A percentile compares a stretch with the other conserved stretches of the same genome.
Evolutionary conservation across 2,113 vertebrate genomes (phyloP).

Genomic region (Ceyx melanurus): DNA sequence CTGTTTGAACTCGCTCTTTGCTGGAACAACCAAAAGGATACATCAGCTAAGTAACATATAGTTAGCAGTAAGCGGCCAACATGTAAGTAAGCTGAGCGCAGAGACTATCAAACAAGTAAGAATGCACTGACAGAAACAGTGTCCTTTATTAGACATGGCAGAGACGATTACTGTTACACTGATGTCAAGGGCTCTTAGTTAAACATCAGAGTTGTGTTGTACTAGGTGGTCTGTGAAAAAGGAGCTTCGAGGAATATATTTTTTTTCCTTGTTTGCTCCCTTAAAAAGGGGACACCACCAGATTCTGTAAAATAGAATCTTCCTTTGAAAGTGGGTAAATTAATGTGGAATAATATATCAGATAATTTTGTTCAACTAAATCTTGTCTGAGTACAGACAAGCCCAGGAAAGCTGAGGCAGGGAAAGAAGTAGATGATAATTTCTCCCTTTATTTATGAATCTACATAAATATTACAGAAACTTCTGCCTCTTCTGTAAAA

Average conservation of each 20-base stretch:
- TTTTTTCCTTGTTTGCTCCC: not conserved
- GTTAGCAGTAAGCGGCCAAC: not conserved
- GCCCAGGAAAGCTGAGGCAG: not conserved
- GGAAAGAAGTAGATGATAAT: not conserved
- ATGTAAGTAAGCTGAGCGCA: not conserved
- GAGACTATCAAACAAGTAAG: not conserved
- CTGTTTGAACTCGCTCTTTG: not conserved
- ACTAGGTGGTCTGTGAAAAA: not conserved
- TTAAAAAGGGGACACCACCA: not conserved
- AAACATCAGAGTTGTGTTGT: not conserved
- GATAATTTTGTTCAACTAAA: not conserved
- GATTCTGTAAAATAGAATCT: not conserved
- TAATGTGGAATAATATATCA: not conserved
- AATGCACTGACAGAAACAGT: not conserved
- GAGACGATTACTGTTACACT: not conserved
- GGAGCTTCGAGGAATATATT: not conserved
- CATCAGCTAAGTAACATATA: not conserved
- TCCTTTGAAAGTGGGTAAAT: not conserved
- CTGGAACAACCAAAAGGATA: not conserved
- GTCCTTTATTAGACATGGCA: not conserved
- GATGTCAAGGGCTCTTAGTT: not conserved
- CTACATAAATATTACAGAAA: not conserved
- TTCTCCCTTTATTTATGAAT: not conserved
- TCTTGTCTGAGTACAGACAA: not conserved
- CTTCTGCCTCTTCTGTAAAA: not conserved